A percentile compares a stretch with the other conserved stretches of the same genome.
phyloP scores from a whole-genome alignment of 2,888 invertebrate species.

The Brachycybe producta region DNA sequence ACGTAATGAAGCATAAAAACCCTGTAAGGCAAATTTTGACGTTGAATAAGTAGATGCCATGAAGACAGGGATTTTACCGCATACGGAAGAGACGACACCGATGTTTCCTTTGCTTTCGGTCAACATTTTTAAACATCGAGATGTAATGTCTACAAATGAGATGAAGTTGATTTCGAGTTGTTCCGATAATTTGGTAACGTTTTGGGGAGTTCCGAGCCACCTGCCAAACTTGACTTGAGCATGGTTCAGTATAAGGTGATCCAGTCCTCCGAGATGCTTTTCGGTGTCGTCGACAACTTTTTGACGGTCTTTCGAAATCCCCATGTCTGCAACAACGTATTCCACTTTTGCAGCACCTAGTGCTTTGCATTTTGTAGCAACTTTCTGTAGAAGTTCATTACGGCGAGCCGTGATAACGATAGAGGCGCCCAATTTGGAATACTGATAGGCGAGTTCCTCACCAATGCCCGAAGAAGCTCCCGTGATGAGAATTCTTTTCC shows the following conservation, averaged over 20 bases:
- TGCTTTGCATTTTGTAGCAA: neutral
- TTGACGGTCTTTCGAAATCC: neutral
- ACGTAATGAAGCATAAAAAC: conserved; percentile 12
- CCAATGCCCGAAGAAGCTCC: conserved; percentile 4
- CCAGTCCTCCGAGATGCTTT: conserved; percentile 3
- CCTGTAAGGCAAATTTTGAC: conserved; percentile 15
- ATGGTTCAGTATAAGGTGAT: conserved; percentile 2
- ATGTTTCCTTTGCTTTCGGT: conserved; percentile 3
- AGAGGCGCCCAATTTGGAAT: neutral
- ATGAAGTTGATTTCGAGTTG: conserved; percentile 12
- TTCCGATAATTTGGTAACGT: neutral
- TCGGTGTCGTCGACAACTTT: neutral
- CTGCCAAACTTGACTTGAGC: neutral
- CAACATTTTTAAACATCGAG: conserved; percentile 1
- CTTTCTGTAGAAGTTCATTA: neutral
- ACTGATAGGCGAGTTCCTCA: neutral
- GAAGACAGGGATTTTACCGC: neutral
- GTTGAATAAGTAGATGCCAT: neutral
- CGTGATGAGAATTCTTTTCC: no score
- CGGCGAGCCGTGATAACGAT: conserved; percentile 1
- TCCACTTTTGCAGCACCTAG: conserved; percentile 1
- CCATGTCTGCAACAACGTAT: neutral
- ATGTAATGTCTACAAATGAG: conserved; percentile 12
- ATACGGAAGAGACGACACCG: conserved; percentile 10
- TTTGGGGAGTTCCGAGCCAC: neutral